Evolutionary conservation across 2,888 invertebrate genomes (phyloP), one percentile per base, ranked within the genome.

Genomic region (Agonum fuliginosum): DNA sequence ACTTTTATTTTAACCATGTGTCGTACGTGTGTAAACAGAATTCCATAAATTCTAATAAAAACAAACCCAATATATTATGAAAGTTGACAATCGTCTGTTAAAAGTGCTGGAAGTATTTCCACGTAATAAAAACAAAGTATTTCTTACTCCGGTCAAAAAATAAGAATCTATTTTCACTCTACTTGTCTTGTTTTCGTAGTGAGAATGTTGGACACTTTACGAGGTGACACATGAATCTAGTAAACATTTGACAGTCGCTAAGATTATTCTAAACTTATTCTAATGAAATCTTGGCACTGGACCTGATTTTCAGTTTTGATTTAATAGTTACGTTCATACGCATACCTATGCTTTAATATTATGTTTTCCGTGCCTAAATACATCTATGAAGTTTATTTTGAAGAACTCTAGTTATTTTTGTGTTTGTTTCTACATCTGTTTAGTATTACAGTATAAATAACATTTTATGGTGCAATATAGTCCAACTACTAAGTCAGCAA

Each of bases 241-340:
- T 48, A 71, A 48, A 48, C 71, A 71, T 30, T 48, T 46, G 71
- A 71, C 48, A 71, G 30, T 27, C 30, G 70, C 27, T 62, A 14
- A 62, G 67, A 41, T 48, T 51, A n/a, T 51, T 71, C 30, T 30
- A 71, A 27, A 30, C 71, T 71, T 51, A 71, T 34, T 71, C 51
- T 71, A 48, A 71, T 51, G 30, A 71, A 71, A 71, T 69, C 71
- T 71, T 71, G 71, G 71, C 71, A 71, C 27, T 17, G 30, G 58
- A 10, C 12, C 5, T 10, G 12, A 30, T 12, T 27, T n/a, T 62
- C 8, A 30, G 58, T 30, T 62, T 62, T 62, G 58, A 62, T 62
- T 62, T 62, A 62, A 62, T 30, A 62, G 10, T 62, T 2, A n/a
- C 27, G 27, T 62, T 27, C 58, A 27, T 62, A 34, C 30, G 17